Conservation (phyloP, 1,140 invertebrate genomes). For the Mylabris phalerata region DNA sequence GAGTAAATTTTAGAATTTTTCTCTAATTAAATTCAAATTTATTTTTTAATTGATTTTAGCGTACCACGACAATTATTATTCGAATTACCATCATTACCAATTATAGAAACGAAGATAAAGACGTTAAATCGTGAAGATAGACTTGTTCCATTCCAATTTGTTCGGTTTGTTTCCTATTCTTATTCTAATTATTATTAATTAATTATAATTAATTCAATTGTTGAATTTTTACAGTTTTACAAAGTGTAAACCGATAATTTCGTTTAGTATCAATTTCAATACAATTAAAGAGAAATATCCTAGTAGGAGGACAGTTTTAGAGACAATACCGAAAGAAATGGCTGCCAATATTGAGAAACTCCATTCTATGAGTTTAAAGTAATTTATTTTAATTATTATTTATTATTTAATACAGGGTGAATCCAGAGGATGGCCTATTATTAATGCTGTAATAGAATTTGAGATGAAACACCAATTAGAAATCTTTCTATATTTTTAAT, state of each 20-base stretch:
- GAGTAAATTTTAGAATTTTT: neutral
- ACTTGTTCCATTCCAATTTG: conserved; percentile 24
- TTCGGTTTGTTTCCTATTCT: conserved; percentile 21
- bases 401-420: neutral
- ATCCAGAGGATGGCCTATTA: no score
- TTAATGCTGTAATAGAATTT: no score
- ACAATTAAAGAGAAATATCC: conserved; percentile 15
- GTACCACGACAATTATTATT: conserved; percentile 23
- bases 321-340: conserved; percentile 22
- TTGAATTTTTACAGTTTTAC: conserved; percentile 26
- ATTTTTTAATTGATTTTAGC: conserved; percentile 3
- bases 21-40: conserved; percentile 16
- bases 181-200: no score
- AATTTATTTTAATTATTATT: neutral
- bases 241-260: conserved; percentile 23
- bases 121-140: conserved; percentile 20
- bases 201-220: no score
- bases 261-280: conserved; percentile 26
- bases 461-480: no score
- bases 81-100: conserved; percentile 23
- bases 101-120: conserved; percentile 23
- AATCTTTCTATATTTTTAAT: no score
- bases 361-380: neutral
- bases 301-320: conserved; percentile 23
- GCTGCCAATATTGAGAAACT: conserved; percentile 8